A percentile compares a stretch with the other conserved stretches of the same genome.
Conservation (phyloP, 2,888 invertebrate genomes). For the Cerastis leucographa region DNA sequence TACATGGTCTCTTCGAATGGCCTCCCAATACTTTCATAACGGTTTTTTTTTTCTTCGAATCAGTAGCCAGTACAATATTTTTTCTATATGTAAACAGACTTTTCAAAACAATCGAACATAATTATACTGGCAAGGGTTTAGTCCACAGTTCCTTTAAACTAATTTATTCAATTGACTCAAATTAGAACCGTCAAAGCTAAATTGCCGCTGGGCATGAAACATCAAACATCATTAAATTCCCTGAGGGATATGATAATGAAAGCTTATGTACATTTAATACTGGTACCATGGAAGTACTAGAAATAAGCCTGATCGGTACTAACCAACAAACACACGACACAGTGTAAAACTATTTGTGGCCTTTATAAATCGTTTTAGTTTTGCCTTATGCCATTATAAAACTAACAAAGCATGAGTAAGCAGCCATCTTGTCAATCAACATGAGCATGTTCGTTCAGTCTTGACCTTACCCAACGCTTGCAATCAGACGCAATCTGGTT, state of each 20-base stretch:
- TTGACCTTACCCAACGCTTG: no score
- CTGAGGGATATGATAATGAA: neutral
- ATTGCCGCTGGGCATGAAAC: conserved; percentile 18
- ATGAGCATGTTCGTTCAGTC: no score
- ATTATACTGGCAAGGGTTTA: neutral
- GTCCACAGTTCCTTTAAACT: neutral
- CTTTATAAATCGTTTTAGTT: no score
- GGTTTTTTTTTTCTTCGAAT: neutral
- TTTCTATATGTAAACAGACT: neutral
- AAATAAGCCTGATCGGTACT: neutral
- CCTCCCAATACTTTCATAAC: no score
- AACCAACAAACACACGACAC: neutral
- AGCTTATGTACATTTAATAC: neutral
- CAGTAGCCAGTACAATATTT: neutral
- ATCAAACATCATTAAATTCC: conserved; percentile 37
- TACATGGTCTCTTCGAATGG: neutral
- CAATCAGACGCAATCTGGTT: no score
- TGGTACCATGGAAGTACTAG: neutral
- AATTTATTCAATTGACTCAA: conserved; percentile 9
- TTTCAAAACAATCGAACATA: neutral
- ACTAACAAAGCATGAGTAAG: neutral
- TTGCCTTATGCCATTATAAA: no score
- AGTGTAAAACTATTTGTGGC: neutral
- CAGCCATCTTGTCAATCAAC: no score
- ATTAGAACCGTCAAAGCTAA: conserved; percentile 10